Evolutionary conservation across 2,113 vertebrate species (phyloP), one percentile per base, ranked within the genome.

Genomic region (Phasianus colchicus): DNA sequence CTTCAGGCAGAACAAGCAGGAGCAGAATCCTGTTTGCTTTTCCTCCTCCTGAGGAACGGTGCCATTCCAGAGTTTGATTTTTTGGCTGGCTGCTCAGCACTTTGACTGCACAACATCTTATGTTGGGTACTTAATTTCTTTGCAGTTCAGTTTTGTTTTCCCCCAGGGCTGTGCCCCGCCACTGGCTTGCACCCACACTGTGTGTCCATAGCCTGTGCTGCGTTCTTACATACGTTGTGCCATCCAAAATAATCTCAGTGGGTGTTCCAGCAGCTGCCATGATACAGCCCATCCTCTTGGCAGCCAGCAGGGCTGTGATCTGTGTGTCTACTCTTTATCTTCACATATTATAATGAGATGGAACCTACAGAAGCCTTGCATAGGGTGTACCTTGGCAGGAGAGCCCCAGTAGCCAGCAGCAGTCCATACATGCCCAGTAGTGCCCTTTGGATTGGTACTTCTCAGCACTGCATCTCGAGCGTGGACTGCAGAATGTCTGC

Each of bases 231-330:
- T 64, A 17, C 30, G 32, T 34, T 48, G 60, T 88, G 87, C 88
- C 86, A 75, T 76, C 63, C 87, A 32, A 45, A 83, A 22, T 47
- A 14, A 42, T 63, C 75, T 66, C 0, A 1, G 54, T 83, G 89
- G 47, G 92, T 94, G 83, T 94, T 93, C 89, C 36, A 34, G 69
- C 58, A 76, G 75, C 86, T 90, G 72, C 89, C 70, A 3, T 24
- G 45, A 34, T 72, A 54, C 60, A 83, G 8, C 67, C 64, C 47
- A 25, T 80, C 43, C 70, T 85, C 45, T 80, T 81, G 80, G 92
- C 93, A 95, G 70, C 47, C 63, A 76, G 50, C 32, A 67, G 30
- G 5, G 45, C 90, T 82, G 50, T 20, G 81, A 58, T 86, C 83
- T 73, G 3, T 20, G 34, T 9, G 45, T 69, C 85, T 21, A 66